phyloP scores from a whole-genome alignment of 2,113 vertebrate species.

The Tauraco erythrolophus region DNA sequence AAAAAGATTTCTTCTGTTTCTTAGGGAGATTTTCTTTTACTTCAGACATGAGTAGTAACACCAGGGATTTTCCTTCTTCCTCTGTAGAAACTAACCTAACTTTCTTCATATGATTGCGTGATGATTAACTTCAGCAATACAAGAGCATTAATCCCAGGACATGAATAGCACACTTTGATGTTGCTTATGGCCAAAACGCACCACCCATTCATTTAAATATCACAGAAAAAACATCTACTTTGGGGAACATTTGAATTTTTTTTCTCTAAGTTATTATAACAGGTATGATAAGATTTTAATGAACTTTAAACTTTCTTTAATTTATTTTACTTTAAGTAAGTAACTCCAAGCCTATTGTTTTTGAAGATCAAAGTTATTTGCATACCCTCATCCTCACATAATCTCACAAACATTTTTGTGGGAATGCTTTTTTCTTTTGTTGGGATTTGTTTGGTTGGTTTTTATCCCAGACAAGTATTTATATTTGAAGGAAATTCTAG shows the following conservation, averaged over 20 bases:
- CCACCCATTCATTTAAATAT: constrained; percentile 78
- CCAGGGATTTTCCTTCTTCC: constrained; percentile 51
- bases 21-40: constrained; percentile 43
- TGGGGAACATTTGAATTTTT: not conserved
- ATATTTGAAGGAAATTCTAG: not conserved
- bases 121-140: constrained; percentile 70
- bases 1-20: constrained; percentile 45
- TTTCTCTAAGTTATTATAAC: constrained; percentile 33
- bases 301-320: constrained; percentile 53
- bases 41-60: constrained; percentile 30
- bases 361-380: constrained; percentile 3
- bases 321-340: constrained; percentile 61
- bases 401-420: constrained; percentile 4
- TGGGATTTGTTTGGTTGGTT: not conserved
- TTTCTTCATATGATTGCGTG: constrained; percentile 60
- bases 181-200: constrained; percentile 59
- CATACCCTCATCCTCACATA: not conserved
- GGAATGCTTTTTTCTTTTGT: not conserved
- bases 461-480: not conserved
- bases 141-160: constrained; percentile 68
- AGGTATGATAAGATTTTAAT: constrained; percentile 70
- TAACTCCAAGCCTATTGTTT: constrained; percentile 60
- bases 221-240: constrained; percentile 50
- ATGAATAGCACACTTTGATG: constrained; percentile 77
- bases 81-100: constrained; percentile 36